Base-by-base conservation (phyloP, 1,140 invertebrate species). In the Asobara japonica region DNA sequence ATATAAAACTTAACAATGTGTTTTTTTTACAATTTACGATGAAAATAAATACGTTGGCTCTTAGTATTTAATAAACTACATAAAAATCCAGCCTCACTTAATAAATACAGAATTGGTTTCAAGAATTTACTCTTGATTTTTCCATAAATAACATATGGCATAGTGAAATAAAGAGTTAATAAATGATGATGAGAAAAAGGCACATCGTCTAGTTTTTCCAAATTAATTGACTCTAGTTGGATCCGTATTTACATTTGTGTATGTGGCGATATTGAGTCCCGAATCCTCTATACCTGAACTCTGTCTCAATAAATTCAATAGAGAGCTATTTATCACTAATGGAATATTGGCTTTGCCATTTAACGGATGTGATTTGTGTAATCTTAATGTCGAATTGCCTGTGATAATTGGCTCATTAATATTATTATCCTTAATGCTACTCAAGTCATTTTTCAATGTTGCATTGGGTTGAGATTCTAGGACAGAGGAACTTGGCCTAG, bases 341-440 rank as follows among this genome's bases (percentile, higher is more conserved):
- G 86, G 85, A 71, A 87, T 87, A 70, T 88, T 86, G 0, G 85
- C 81, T 72, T 80, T 85, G 7, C 79, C 80, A 45, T 76, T 85
- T 11, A 86, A 69, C 0, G 79, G 77, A 31, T 83, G 80, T 29
- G 73, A 80, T 51, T 81, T 84, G n/a, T 81, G 77, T 18, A 83
- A 56, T 61, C 83, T 85, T 8, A 80, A 70, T 70, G 60, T 77
- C 64, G 45, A 29, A 66, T 74, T 73, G 16, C 66, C 61, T 5
- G 36, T 61, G 10, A 61, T 60, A 56, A 13, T 60, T 10, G 66
- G 25, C 8, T 60, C 51, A 27, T 74, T 73, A 1, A 71, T 36
- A 64, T 62, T 70, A n/a, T 61, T 62, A 38, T 64, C 56, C 13
- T 30, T 61, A 30, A 18, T 61, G 22, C n/a, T 51, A 61, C 33